Conservation (phyloP, 2,797 vertebrate species). For the Thripadectes ignobilis region DNA sequence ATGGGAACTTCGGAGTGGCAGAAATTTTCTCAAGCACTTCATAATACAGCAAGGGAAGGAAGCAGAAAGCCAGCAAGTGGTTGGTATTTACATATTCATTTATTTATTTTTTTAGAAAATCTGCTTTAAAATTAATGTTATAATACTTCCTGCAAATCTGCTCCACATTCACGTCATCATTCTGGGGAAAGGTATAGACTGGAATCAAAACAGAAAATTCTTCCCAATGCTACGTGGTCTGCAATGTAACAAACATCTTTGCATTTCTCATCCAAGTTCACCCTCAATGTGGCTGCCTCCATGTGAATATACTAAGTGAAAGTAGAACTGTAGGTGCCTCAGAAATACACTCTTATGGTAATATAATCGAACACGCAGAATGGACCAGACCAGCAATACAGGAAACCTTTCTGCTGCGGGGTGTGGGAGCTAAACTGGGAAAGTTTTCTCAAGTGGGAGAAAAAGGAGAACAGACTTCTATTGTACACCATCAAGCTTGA, state of each 20-base stretch:
- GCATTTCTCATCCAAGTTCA: neutral
- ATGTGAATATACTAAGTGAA: neutral
- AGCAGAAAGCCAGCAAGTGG: neutral
- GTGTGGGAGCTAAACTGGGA: neutral
- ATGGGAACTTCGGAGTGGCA: neutral
- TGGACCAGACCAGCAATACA: neutral
- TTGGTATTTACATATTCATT: neutral
- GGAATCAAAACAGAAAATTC: neutral
- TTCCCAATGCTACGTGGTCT: rapidly evolving
- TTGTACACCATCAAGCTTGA: neutral
- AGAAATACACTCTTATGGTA: neutral
- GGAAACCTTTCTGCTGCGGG: neutral
- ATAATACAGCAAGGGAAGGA: neutral
- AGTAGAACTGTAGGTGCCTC: neutral
- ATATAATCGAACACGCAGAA: neutral
- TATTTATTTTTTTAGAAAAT: neutral
- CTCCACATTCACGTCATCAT: neutral
- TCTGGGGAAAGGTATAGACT: neutral
- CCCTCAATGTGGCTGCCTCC: neutral
- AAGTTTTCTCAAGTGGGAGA: neutral
- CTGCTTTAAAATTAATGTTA: neutral
- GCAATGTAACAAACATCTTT: neutral
- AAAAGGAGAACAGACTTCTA: neutral
- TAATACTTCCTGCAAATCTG: neutral
- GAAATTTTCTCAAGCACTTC: neutral